These are phyloP conservation scores for Apis cerana DNA, from an alignment of 1,140 invertebrate species.

Conservation along the genomic window DNA sequence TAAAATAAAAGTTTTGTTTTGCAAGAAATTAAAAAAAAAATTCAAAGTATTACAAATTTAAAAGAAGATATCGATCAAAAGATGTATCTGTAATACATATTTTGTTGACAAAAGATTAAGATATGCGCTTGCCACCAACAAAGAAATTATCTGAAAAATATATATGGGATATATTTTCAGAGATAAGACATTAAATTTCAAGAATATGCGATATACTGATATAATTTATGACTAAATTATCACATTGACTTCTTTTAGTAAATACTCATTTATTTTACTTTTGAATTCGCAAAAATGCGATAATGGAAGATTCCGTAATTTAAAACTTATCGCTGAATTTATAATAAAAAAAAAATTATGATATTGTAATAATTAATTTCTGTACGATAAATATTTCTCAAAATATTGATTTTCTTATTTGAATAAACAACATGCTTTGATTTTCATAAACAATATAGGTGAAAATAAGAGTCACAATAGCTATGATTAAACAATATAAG, in stretches of 20 bases:
- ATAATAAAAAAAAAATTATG: background rate
- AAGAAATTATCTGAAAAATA: background rate
- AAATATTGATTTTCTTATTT: background rate
- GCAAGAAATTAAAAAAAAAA: background rate
- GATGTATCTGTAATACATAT: background rate
- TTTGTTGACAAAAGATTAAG: background rate
- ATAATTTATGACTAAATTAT: background rate
- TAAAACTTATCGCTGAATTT: background rate
- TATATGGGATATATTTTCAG: background rate
- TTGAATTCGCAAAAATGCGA: background rate
- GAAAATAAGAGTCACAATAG: background rate
- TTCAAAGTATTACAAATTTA: background rate
- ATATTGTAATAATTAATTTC: too few species aligned
- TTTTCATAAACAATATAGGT: background rate
- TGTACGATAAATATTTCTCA: background rate
- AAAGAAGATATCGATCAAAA: background rate
- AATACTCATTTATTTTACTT: background rate
- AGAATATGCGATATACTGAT: background rate
- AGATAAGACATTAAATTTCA: slow-evolving; percentile 9
- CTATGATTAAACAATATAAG: too few species aligned
- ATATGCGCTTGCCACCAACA: background rate
- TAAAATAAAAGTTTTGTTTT: background rate
- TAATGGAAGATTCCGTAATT: background rate
- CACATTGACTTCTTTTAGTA: background rate
- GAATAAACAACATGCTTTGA: background rate